Percentiles rank a stretch among this genome's conserved stretches.
These are phyloP conservation scores for Heliconius sara DNA, from an alignment of 2,888 invertebrate species.

Conservation along the genomic window DNA sequence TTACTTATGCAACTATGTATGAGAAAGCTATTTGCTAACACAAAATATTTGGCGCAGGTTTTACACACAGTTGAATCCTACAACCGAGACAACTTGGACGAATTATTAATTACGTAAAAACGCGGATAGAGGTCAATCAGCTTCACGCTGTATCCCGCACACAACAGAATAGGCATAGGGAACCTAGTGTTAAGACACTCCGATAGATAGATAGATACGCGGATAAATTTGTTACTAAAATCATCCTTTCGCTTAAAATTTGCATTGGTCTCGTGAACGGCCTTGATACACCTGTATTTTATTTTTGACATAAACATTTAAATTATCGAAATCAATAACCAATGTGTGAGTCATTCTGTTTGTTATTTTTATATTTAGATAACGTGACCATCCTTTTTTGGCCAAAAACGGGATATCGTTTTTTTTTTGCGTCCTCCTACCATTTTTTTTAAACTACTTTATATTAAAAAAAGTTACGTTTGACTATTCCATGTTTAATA, in stretches of 20 bases:
- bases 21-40: constrained; percentile 62
- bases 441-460: no score
- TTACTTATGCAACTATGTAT: constrained; percentile 67
- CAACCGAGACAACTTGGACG: not conserved
- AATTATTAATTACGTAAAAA: constrained; percentile 31
- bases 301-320: constrained; percentile 23
- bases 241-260: constrained; percentile 39
- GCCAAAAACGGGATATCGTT: no score
- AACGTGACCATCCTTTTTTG: no score
- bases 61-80: constrained; percentile 23
- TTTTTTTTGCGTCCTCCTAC: no score
- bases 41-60: constrained; percentile 59
- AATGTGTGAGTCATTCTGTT: constrained; percentile 47
- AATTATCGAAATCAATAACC: constrained; percentile 36
- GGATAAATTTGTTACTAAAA: constrained; percentile 49
- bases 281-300: constrained; percentile 41
- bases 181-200: no score
- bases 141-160: no score
- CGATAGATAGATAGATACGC: no score
- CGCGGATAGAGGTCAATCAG: constrained; percentile 17
- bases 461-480: no score
- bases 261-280: constrained; percentile 34
- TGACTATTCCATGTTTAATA: no score
- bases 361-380: constrained; percentile 34
- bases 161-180: no score